phyloP scores from a whole-genome alignment of 2,888 invertebrate genomes.

The Cephus spinipes region DNA sequence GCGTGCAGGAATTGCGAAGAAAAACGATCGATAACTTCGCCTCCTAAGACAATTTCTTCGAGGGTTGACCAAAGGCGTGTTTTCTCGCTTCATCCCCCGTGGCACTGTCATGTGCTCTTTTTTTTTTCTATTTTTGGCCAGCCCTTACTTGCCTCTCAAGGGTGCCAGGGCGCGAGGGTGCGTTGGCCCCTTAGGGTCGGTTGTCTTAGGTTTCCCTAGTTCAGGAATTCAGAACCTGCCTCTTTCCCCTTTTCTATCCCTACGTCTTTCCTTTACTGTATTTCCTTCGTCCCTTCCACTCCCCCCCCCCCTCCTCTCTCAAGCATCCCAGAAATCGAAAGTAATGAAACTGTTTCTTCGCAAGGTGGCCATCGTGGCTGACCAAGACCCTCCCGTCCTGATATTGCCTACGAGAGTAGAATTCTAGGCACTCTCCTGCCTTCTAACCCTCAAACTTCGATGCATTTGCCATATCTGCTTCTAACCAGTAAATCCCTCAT shows the following conservation, averaged over 20 bases:
- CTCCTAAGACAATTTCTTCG: conserved; percentile 61
- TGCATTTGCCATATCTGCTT: conserved; percentile 3
- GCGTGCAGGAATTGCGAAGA: conserved; percentile 40
- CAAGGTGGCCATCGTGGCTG: conserved; percentile 46
- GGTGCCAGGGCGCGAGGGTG: conserved; percentile 22
- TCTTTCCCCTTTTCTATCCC: conserved; percentile 8
- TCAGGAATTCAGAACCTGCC: conserved; percentile 45
- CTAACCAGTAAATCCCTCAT: too few species aligned
- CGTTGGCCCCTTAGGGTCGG: conserved; percentile 26
- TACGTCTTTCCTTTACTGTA: conserved; percentile 23
- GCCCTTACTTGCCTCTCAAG: conserved; percentile 27
- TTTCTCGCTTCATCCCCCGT: conserved; percentile 23
- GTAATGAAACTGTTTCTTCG: conserved; percentile 64
- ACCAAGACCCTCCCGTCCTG: conserved; percentile 41
- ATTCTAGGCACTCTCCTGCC: conserved; percentile 43
- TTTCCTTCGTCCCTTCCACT: conserved; percentile 7
- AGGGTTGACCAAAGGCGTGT: conserved; percentile 36
- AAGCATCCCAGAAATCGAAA: conserved; percentile 50
- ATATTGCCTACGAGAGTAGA: conserved; percentile 60
- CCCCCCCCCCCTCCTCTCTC: conserved; percentile 5
- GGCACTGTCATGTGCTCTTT: conserved; percentile 30
- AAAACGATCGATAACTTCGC: conserved; percentile 56
- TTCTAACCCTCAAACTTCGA: conserved; percentile 11
- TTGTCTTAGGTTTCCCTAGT: conserved; percentile 29
- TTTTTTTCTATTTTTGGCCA: conserved; percentile 35